Conservation (phyloP, 2,888 invertebrate species). For the Mesoligia furuncula region DNA sequence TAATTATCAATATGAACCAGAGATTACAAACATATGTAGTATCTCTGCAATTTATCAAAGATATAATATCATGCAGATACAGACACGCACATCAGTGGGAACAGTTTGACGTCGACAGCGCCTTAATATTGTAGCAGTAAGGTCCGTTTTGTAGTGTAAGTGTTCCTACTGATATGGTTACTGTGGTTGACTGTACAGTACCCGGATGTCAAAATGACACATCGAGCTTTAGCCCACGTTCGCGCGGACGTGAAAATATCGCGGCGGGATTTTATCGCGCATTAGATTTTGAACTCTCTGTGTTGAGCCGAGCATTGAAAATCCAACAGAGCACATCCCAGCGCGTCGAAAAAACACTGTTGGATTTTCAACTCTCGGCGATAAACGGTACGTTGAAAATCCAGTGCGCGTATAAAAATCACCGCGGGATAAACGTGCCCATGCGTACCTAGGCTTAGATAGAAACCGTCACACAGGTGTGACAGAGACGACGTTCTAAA, state of each 20-base stretch:
- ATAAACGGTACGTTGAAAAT: neutral
- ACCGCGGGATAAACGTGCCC: too few species aligned
- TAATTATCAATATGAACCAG: constrained; percentile 19
- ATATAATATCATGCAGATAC: constrained; percentile 38
- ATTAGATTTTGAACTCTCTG: neutral
- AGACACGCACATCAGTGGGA: neutral
- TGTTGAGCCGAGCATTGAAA: neutral
- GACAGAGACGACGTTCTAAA: neutral
- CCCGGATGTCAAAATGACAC: neutral
- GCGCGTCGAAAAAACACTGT: too few species aligned
- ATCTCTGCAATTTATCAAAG: neutral
- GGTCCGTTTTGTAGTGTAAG: neutral
- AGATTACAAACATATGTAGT: neutral
- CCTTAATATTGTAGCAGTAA: neutral
- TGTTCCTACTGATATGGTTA: neutral
- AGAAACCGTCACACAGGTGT: neutral
- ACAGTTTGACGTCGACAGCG: neutral
- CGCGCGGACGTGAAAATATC: too few species aligned
- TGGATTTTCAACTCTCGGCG: too few species aligned
- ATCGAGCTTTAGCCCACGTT: neutral
- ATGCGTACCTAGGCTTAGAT: neutral
- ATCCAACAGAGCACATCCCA: neutral
- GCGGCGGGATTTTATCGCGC: neutral
- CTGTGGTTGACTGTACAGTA: neutral
- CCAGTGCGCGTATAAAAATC: neutral